Evolutionary conservation across 2,888 invertebrate genomes (phyloP).

Genomic region (Lordiphosa fenestrarum): DNA sequence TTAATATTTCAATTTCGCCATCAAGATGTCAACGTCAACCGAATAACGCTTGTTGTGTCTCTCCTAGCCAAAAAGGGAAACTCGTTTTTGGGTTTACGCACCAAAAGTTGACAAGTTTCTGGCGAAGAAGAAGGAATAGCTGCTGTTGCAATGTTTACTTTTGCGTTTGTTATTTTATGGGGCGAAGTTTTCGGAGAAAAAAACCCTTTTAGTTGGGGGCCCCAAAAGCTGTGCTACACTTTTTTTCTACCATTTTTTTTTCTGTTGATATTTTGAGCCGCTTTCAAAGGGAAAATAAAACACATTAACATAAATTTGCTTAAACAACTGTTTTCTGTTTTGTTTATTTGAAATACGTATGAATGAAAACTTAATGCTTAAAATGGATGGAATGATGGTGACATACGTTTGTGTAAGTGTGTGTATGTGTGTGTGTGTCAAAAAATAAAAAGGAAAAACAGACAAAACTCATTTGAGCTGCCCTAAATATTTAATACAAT

Average conservation of each 20-base stretch:
- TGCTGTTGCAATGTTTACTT: background rate
- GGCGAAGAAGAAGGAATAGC: too few relatives aligned
- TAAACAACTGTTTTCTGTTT: slow-evolving; percentile 5
- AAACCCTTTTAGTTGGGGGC: too few relatives aligned
- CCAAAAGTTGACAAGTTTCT: slow-evolving; percentile 20
- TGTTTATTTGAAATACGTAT: slow-evolving; percentile 16
- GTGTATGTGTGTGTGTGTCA: slow-evolving; percentile 15
- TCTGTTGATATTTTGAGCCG: too few relatives aligned
- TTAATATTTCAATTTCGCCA: too few relatives aligned
- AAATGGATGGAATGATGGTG: slow-evolving; percentile 61
- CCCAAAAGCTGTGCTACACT: too few relatives aligned
- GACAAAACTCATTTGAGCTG: background rate
- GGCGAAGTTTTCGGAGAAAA: too few relatives aligned
- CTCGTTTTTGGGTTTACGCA: background rate
- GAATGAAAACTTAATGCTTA: slow-evolving; percentile 43
- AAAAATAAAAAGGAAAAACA: background rate
- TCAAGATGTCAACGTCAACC: too few relatives aligned
- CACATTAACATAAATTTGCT: slow-evolving; percentile 29
- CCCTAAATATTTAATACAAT: background rate
- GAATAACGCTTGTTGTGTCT: background rate
- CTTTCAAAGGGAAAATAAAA: slow-evolving; percentile 2
- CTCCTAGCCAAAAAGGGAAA: too few relatives aligned
- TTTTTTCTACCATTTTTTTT: too few relatives aligned
- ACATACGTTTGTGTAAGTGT: slow-evolving; percentile 26
- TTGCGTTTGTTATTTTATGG: too few relatives aligned